A percentile compares a stretch with the other conserved stretches of the same genome.
phyloP scores from a whole-genome alignment of 2,888 invertebrate genomes.

The Parnassius glacialis region DNA sequence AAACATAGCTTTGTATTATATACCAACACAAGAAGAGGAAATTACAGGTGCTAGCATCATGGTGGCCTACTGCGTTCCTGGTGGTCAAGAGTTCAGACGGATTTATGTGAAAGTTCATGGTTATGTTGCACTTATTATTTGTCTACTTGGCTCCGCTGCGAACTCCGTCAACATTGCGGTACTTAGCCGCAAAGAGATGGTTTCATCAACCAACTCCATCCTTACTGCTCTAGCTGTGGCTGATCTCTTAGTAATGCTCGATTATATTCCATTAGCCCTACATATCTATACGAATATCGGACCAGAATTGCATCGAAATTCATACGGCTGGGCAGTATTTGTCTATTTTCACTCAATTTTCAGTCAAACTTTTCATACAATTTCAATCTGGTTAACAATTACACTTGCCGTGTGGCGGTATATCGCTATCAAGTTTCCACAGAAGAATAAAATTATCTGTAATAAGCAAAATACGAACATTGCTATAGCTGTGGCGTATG shows the following conservation, averaged over 20 bases:
- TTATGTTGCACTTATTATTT: slow-evolving; percentile 91
- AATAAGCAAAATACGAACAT: slow-evolving; percentile 88
- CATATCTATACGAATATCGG: slow-evolving; percentile 86
- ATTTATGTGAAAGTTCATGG: slow-evolving; percentile 89
- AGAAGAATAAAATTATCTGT: slow-evolving; percentile 90
- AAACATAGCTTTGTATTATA: not conserved
- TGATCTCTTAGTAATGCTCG: slow-evolving; percentile 95
- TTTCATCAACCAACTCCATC: slow-evolving; percentile 94
- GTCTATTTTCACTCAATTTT: slow-evolving; percentile 95
- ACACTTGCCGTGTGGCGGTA: slow-evolving; percentile 96
- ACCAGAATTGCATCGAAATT: slow-evolving; percentile 65
- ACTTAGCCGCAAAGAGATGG: slow-evolving; percentile 93
- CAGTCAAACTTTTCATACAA: slow-evolving; percentile 92
- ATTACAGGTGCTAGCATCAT: slow-evolving; percentile 24
- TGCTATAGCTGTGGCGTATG: slow-evolving; percentile 88
- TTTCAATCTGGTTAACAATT: slow-evolving; percentile 96
- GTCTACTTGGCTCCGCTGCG: slow-evolving; percentile 92
- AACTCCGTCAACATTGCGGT: slow-evolving; percentile 95
- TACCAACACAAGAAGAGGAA: slow-evolving; percentile 1
- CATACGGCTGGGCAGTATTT: slow-evolving; percentile 90
- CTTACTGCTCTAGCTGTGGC: slow-evolving; percentile 95
- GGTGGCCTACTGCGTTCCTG: slow-evolving; percentile 75
- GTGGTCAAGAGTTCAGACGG: slow-evolving; percentile 80
- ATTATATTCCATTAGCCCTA: slow-evolving; percentile 94
- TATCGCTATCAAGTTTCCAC: slow-evolving; percentile 92